These are phyloP conservation scores for Batillaria attramentaria DNA, from an alignment of 1,140 invertebrate species.

Conservation along the genomic window DNA sequence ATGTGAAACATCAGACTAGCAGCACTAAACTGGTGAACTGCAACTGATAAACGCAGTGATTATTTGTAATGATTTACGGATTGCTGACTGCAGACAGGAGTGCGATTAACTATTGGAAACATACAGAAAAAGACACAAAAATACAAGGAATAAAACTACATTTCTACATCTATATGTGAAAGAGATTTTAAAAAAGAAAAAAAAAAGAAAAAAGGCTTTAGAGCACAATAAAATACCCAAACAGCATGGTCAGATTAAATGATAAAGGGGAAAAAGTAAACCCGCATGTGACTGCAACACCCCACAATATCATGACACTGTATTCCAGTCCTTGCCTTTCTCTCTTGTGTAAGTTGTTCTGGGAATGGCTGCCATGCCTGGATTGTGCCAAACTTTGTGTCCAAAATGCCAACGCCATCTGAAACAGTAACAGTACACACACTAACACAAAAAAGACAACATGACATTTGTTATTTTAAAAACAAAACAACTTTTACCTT, in stretches of 20 bases:
- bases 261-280: not conserved
- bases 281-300: not conserved
- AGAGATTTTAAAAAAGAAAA: not conserved
- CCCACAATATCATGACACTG: not conserved
- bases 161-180: not conserved
- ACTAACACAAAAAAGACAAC: not conserved
- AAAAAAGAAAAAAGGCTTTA: not conserved
- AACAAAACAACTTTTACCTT: not conserved
- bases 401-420: slow-evolving; percentile 36
- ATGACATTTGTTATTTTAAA: not conserved
- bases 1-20: not conserved
- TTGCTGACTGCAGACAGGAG: not conserved
- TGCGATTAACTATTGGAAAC: not conserved
- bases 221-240: not conserved
- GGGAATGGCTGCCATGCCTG: slow-evolving; percentile 33
- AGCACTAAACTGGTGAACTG: not conserved
- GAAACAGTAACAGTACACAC: not conserved
- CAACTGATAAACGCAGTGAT: not conserved
- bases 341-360: not conserved
- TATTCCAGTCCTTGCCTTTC: not conserved
- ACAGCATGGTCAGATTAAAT: not conserved
- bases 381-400: slow-evolving; percentile 35
- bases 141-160: not conserved
- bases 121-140: not conserved
- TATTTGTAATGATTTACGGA: not conserved